Conservation (phyloP, 2,797 vertebrate genomes). For the Mus caroli region DNA sequence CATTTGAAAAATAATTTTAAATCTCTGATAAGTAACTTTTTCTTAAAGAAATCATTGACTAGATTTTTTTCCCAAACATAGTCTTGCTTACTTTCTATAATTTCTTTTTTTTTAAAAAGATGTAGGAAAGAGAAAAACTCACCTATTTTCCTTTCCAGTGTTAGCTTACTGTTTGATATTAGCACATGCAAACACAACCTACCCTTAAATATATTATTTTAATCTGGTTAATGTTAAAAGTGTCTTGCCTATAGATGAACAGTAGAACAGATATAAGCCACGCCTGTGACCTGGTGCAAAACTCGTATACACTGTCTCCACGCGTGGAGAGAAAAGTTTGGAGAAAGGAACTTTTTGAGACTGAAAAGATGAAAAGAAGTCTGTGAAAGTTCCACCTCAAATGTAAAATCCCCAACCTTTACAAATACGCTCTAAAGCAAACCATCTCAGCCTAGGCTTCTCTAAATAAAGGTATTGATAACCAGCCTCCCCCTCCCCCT, state of each 20-base stretch:
- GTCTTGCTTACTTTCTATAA: conserved; percentile 34
- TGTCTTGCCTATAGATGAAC: conserved; percentile 69
- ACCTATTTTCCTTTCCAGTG: conserved; percentile 22
- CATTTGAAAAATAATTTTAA: conserved; percentile 37
- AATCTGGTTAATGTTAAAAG: conserved; percentile 50
- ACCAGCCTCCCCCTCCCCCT: neutral
- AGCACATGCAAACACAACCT: conserved; percentile 77
- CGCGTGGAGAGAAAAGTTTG: conserved; percentile 59
- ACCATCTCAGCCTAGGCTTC: conserved; percentile 1
- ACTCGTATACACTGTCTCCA: conserved; percentile 76
- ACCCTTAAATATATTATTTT: conserved; percentile 66
- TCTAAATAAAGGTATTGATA: conserved; percentile 65
- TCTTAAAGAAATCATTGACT: conserved; percentile 65
- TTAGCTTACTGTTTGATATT: conserved; percentile 74
- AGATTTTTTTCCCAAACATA: neutral
- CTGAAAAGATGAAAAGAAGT: conserved; percentile 66
- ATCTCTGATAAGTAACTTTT: conserved; percentile 27
- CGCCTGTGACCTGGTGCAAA: conserved; percentile 79
- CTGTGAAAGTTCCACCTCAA: conserved; percentile 64
- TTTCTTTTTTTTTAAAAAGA: conserved; percentile 54
- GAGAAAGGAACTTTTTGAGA: conserved; percentile 68
- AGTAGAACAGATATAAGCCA: conserved; percentile 72
- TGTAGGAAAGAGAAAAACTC: conserved; percentile 53
- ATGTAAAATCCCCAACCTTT: conserved; percentile 68
- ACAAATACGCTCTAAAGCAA: conserved; percentile 60